phyloP scores from a whole-genome alignment of 2,797 vertebrate species.

The Florisuga fusca region DNA sequence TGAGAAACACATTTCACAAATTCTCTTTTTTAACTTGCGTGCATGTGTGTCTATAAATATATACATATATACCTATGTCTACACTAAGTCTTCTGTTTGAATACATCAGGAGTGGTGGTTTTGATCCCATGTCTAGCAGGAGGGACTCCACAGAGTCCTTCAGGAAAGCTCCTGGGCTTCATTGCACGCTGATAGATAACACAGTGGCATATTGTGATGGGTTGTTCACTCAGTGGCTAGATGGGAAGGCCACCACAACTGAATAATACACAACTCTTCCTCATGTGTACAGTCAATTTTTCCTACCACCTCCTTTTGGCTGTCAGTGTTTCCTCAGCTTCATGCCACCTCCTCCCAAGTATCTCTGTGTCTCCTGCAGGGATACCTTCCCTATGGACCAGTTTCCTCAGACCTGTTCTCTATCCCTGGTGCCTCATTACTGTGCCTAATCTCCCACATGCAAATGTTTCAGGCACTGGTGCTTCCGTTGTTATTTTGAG shows the following conservation, averaged over 20 bases:
- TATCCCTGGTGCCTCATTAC: not conserved
- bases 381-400: not conserved
- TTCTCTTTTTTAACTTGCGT: not conserved
- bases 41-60: not conserved
- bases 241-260: not conserved
- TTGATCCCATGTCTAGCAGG: not conserved
- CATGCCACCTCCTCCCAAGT: not conserved
- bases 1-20: not conserved
- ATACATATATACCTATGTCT: fast-evolving
- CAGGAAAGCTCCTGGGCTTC: not conserved
- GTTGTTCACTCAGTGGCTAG: fast-evolving
- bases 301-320: not conserved
- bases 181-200: not conserved
- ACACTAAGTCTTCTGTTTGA: not conserved
- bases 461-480: not conserved
- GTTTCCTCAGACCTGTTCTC: not conserved
- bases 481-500: constrained; percentile 13
- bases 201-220: fast-evolving
- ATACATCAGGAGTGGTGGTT: not conserved
- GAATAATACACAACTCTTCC: not conserved
- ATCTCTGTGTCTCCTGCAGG: not conserved
- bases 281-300: not conserved
- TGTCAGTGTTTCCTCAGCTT: not conserved
- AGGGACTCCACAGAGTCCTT: not conserved
- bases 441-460: not conserved